Base-by-base conservation (phyloP, 1,140 invertebrate species). In the Zaprionus lachaisei region DNA sequence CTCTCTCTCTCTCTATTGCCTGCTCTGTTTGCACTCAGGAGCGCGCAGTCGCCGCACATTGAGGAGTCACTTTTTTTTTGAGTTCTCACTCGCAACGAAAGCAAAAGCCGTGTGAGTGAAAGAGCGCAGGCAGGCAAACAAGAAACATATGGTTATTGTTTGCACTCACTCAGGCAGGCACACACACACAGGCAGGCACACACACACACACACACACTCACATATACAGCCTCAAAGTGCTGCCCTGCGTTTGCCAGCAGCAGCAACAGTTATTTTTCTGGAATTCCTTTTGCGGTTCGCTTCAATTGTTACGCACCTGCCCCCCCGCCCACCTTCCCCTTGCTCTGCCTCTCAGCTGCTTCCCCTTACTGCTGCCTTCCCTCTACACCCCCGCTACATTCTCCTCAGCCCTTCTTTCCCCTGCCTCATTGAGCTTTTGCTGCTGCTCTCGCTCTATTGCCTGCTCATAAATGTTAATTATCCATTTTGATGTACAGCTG, bases 71-170 rank as follows among this genome's bases (percentile, higher is more conserved):
- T 67, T 60, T 37, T 20, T 20, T 37, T 17, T 37, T 72, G 66
- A 83, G 75, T 90, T 79, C 26, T 11, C 58, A 77, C 85, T 89
- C 86, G 31, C 34, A 90, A 91, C 68, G 85, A 90, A 90, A 90
- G 85, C 86, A 90, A 89, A 84, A 89, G 80, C 80, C 79, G 65
- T 24, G 31, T 49, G 28, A 65, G 17, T 24, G 54, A 34, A 64
- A 66, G 68, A 49, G 80, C 56, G 65, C 62, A 57, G 61, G 70
- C 72, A 72, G 67, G 63, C 81, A 72, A 78, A 77, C 76, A 72
- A 72, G 70, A 83, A 90, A 91, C 85, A 90, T 90, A 90, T 90
- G 85, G 85, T 90, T 90, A 81, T 81, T 90, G 81, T 90, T 85
- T 89, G 85, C 75, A 62, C 85, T 80, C 69, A 82, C 66, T 76